Conservation (phyloP, 2,888 invertebrate genomes). For the Peribatodes rhomboidaria region DNA sequence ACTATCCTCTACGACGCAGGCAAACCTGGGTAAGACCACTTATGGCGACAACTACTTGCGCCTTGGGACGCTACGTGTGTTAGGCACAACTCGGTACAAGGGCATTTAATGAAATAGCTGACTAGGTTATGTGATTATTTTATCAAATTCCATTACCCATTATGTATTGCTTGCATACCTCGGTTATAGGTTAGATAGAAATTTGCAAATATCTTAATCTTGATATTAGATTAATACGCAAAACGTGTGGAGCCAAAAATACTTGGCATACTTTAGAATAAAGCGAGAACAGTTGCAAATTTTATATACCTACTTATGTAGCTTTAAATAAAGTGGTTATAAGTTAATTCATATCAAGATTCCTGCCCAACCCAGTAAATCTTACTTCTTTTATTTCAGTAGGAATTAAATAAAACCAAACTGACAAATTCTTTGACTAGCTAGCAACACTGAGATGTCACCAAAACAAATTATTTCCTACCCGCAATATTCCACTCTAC, state of each 20-base stretch:
- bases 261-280: too few species aligned
- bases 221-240: too few species aligned
- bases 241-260: background rate
- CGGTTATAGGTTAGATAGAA: too few species aligned
- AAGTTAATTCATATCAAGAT: too few species aligned
- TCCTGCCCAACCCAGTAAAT: too few species aligned
- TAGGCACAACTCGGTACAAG: background rate
- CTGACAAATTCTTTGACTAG: background rate
- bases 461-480: background rate
- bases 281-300: too few species aligned
- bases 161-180: too few species aligned
- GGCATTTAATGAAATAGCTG: conserved; percentile 18
- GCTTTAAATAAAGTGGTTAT: too few species aligned
- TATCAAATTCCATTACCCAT: background rate
- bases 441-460: background rate
- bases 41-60: conserved; percentile 32
- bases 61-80: conserved; percentile 28
- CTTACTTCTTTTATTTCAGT: background rate
- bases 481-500: background rate
- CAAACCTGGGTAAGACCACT: conserved; percentile 27
- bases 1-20: background rate
- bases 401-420: background rate
- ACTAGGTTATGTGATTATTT: conserved; percentile 11
- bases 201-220: background rate
- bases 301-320: too few species aligned